phyloP scores from a whole-genome alignment of 64 coral and sea anemone species.

The Platygyra sinensis region DNA sequence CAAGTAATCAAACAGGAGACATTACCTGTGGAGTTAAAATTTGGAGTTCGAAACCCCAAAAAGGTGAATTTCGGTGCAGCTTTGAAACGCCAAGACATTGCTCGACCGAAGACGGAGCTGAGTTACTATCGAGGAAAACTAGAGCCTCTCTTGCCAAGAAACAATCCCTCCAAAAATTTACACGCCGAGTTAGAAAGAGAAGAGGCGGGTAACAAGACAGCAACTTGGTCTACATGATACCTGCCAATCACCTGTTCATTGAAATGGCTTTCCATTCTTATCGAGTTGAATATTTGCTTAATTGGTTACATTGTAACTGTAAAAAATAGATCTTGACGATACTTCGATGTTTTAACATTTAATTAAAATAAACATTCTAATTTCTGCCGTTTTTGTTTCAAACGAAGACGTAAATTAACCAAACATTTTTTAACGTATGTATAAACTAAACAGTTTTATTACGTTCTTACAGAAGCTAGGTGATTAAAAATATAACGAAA shows the following conservation, averaged over 20 bases:
- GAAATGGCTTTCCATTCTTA: neutral
- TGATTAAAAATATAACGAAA: too few relatives aligned
- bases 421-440: too few relatives aligned
- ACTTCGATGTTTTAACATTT: too few relatives aligned
- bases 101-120: neutral
- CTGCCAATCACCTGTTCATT: neutral
- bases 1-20: neutral
- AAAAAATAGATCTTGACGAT: neutral
- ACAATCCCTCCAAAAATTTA: slow-evolving; percentile 35
- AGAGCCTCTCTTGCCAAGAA: neutral
- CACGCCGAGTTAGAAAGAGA: slow-evolving; percentile 25
- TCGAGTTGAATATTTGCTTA: neutral
- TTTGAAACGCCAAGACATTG: neutral
- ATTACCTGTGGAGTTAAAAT: slow-evolving; percentile 18
- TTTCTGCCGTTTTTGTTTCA: too few relatives aligned
- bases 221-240: neutral
- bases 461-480: too few relatives aligned
- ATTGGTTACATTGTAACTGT: neutral
- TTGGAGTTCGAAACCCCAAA: slow-evolving; percentile 18
- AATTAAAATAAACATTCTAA: too few relatives aligned
- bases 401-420: too few relatives aligned
- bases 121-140: slow-evolving; percentile 1
- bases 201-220: neutral
- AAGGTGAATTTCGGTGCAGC: neutral
- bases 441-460: too few relatives aligned